phyloP scores from a whole-genome alignment of 2,888 invertebrate species.

The Drosophila neotestacea region DNA sequence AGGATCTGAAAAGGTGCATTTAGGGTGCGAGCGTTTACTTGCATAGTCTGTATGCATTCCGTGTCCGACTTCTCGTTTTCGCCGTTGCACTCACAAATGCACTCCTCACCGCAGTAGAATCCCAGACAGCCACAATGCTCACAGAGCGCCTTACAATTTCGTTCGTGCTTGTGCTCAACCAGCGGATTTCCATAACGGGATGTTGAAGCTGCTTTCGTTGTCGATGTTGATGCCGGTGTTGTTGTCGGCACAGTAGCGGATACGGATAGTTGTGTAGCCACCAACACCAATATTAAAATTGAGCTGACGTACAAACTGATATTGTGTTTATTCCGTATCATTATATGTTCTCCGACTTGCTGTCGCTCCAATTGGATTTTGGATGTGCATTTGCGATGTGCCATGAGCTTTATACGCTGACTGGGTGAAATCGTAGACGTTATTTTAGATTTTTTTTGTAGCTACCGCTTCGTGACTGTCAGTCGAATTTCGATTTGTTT shows the following conservation, averaged over 20 bases:
- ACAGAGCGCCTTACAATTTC: conserved; percentile 83
- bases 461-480: conserved; percentile 69
- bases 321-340: conserved; percentile 43
- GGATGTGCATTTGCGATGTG: conserved; percentile 41
- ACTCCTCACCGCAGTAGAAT: conserved; percentile 85
- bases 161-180: conserved; percentile 74
- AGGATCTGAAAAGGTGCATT: conserved; percentile 83
- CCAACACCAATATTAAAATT: conserved; percentile 33
- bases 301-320: conserved; percentile 15
- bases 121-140: conserved; percentile 83
- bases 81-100: conserved; percentile 85
- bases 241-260: conserved; percentile 15
- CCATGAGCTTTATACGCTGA: conserved; percentile 68
- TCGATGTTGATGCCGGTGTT: conserved; percentile 5
- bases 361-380: conserved; percentile 39
- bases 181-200: conserved; percentile 58
- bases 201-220: conserved; percentile 12
- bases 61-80: conserved; percentile 81
- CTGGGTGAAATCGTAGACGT: conserved; percentile 70
- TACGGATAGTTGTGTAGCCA: conserved; percentile 36
- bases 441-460: conserved; percentile 31
- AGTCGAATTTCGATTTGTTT: conserved; percentile 68
- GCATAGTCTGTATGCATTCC: conserved; percentile 83
- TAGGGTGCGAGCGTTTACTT: conserved; percentile 75
- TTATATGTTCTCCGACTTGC: conserved; percentile 35